These are phyloP conservation scores for Formicarius rufipectus DNA, from an alignment of 2,113 vertebrate genomes.

Conservation along the genomic window DNA sequence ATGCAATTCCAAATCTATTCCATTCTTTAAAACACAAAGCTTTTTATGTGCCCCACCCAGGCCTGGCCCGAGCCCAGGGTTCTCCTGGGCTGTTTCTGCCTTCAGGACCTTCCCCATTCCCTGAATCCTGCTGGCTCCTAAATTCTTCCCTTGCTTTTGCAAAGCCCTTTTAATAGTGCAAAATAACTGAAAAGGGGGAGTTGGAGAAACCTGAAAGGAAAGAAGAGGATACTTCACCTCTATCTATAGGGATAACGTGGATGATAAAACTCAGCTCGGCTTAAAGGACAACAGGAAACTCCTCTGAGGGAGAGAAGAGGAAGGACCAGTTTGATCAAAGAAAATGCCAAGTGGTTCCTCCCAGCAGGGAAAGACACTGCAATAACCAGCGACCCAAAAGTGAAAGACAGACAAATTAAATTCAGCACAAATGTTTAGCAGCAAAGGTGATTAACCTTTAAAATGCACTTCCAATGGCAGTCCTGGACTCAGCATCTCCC, in stretches of 20 bases:
- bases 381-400: constrained; percentile 15
- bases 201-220: not conserved
- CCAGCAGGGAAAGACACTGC: not conserved
- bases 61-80: constrained; percentile 20
- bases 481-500: not conserved
- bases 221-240: not conserved
- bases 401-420: constrained; percentile 53
- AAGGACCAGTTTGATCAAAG: not conserved
- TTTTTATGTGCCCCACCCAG: not conserved
- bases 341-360: not conserved
- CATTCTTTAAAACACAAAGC: constrained; percentile 55
- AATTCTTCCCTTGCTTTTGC: not conserved
- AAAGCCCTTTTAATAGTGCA: not conserved
- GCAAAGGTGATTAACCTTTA: constrained; percentile 59
- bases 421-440: constrained; percentile 49
- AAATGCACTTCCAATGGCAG: constrained; percentile 18
- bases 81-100: not conserved
- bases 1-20: constrained; percentile 71
- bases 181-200: not conserved
- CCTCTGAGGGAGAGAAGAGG: not conserved
- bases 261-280: not conserved
- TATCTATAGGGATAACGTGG: not conserved
- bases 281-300: not conserved
- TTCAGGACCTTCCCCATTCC: not conserved
- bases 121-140: not conserved